phyloP scores from a whole-genome alignment of 2,888 invertebrate genomes.

The Slavum lentiscoides region DNA sequence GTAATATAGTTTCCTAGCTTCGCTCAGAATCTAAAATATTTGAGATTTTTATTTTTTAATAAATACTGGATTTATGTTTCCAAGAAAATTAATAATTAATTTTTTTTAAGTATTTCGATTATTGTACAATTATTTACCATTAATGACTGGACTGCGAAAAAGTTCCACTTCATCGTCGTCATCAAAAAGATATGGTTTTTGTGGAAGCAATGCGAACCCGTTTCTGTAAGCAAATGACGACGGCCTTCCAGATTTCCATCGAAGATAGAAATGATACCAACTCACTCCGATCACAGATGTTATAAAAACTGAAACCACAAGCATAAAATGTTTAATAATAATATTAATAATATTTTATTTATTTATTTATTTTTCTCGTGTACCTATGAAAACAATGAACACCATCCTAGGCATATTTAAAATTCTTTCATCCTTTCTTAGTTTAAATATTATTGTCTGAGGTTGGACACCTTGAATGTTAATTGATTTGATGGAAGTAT shows the following conservation, averaged over 20 bases:
- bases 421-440: slow-evolving; percentile 70
- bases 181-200: slow-evolving; percentile 62
- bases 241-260: slow-evolving; percentile 48
- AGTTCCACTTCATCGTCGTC: slow-evolving; percentile 64
- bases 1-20: too few species aligned
- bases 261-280: slow-evolving; percentile 46
- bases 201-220: slow-evolving; percentile 67
- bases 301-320: slow-evolving; percentile 39
- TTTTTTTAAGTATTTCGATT: too few species aligned
- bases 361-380: not conserved
- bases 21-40: too few species aligned
- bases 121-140: not conserved
- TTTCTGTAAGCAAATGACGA: slow-evolving; percentile 57
- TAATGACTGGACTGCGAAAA: slow-evolving; percentile 60
- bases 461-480: slow-evolving; percentile 60
- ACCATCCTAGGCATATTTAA: slow-evolving; percentile 76
- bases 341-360: not conserved
- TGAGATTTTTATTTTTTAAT: too few species aligned
- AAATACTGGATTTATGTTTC: too few species aligned
- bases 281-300: slow-evolving; percentile 27
- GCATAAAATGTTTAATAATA: not conserved
- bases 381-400: slow-evolving; percentile 76
- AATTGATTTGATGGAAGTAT: slow-evolving; percentile 64
- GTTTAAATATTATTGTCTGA: slow-evolving; percentile 69
- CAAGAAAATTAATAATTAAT: too few species aligned